Evolutionary conservation across 2,888 invertebrate species (phyloP), one percentile per base, ranked within the genome.

Genomic region (Sinelater perroti): DNA sequence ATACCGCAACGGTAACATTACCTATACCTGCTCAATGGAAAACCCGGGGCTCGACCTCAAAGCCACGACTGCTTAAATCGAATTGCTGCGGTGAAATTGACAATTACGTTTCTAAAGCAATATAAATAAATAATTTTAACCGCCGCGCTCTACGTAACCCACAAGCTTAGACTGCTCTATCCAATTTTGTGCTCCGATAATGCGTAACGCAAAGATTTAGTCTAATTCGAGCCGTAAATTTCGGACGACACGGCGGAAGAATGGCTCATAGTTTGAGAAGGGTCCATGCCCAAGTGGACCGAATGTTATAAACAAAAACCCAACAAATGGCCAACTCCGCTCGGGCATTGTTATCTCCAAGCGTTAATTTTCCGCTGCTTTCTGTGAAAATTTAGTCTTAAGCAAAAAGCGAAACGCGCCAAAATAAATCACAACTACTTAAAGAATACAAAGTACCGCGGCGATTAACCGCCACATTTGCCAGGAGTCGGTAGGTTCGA

Each of bases 401-500:
- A 40, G 14, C 40, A 40, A 40, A 40, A 40, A 40, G 24, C 13
- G 2, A 24, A 35, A 26, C 24, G 40, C 14, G 26, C 24, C 24
- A 40, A 24, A 24, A 40, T 40, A 40, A 40, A 40, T 40, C 40
- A 40, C 40, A 40, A 21, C 24, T 24, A 24, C 24, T 40, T 40
- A 14, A 40, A 24, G 24, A 24, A 14, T 10, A 38, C 38, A 13
- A 40, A 40, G 24, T 14, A 40, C 40, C 14, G 14, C 40, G 36
- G 24, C 40, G 40, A 40, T 40, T 40, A 40, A 40, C 40, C 40
- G 40, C 24, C 24, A 24, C 40, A 24, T 40, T 21, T 40, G 13
- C 24, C 36, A 7, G n/a, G 35, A 35, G 35, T 6, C 16, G 17
- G 35, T n/a, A 35, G 16, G 36, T 36, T 36, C 18, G n/a, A 10